phyloP scores from a whole-genome alignment of 2,888 invertebrate species.

The Yponomeuta cagnagella region DNA sequence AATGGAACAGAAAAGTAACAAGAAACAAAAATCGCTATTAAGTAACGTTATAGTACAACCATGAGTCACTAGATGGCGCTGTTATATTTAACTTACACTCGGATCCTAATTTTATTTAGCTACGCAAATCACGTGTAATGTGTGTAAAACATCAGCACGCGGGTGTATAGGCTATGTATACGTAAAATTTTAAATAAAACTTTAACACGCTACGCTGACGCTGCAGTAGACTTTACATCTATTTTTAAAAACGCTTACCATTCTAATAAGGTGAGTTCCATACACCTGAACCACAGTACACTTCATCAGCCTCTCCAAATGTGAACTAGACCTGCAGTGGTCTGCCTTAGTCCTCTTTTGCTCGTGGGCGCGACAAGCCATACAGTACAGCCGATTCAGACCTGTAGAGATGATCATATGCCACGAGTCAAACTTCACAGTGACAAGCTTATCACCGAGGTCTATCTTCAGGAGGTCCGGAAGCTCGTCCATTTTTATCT shows the following conservation, averaged over 20 bases:
- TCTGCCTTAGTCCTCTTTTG: conserved; percentile 20
- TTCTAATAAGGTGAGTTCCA: conserved; percentile 26
- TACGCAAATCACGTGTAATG: no score
- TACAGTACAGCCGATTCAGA: conserved; percentile 30
- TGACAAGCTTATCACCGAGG: conserved; percentile 26
- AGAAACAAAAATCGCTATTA: no score
- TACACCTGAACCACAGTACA: conserved; percentile 24
- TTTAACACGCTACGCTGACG: no score
- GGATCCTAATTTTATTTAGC: no score
- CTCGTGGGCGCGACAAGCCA: conserved; percentile 26
- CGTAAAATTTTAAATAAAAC: no score
- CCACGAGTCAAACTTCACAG: conserved; percentile 33
- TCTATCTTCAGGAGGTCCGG: conserved; percentile 28
- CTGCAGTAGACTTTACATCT: no score
- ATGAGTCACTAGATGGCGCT: no score
- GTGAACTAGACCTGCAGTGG: conserved; percentile 26
- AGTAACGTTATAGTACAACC: no score
- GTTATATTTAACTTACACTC: no score
- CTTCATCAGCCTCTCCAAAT: conserved; percentile 24
- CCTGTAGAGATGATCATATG: conserved; percentile 30
- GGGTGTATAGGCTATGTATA: no score
- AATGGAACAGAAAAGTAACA: no score
- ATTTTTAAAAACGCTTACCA: conserved; percentile 23
- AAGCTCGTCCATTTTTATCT: conserved; percentile 16
- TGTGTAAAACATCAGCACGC: no score